phyloP scores from a whole-genome alignment of 2,797 vertebrate genomes.

The Pipistrellus nathusii region DNA sequence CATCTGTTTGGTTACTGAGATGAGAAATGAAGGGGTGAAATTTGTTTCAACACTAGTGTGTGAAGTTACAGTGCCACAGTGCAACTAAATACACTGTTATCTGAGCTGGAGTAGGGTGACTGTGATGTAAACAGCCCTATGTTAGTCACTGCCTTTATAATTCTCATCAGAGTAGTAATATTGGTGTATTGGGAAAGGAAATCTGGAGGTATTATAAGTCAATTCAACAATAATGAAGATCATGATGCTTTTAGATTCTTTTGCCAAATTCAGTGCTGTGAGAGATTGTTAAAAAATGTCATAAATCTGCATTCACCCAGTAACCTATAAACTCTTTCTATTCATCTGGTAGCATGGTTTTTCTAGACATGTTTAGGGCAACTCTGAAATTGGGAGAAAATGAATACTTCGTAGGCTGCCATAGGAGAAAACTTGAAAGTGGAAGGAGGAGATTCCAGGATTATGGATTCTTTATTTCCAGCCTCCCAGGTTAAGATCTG shows the following conservation, averaged over 20 bases:
- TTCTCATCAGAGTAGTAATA: background rate
- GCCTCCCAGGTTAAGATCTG: background rate
- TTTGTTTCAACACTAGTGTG: constrained; percentile 20
- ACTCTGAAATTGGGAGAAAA: background rate
- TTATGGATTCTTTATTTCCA: constrained; percentile 25
- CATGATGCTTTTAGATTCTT: constrained; percentile 13
- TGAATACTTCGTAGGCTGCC: background rate
- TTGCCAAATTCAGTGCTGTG: background rate
- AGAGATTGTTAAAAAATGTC: background rate
- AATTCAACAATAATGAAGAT: constrained; percentile 8
- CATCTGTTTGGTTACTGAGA: constrained; percentile 44
- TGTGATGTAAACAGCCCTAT: background rate
- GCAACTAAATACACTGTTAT: constrained; percentile 6
- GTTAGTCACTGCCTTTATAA: background rate
- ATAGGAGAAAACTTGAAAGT: background rate
- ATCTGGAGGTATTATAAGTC: background rate
- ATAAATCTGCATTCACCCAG: background rate
- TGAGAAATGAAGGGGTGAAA: constrained; percentile 46
- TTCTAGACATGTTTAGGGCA: background rate
- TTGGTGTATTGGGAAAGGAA: background rate
- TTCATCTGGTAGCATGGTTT: constrained; percentile 6
- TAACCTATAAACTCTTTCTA: background rate
- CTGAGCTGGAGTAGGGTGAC: background rate
- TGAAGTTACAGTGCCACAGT: constrained; percentile 24
- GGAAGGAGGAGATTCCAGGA: background rate